Conservation (phyloP, 2,888 invertebrate genomes). For the Agapostemon virescens region DNA sequence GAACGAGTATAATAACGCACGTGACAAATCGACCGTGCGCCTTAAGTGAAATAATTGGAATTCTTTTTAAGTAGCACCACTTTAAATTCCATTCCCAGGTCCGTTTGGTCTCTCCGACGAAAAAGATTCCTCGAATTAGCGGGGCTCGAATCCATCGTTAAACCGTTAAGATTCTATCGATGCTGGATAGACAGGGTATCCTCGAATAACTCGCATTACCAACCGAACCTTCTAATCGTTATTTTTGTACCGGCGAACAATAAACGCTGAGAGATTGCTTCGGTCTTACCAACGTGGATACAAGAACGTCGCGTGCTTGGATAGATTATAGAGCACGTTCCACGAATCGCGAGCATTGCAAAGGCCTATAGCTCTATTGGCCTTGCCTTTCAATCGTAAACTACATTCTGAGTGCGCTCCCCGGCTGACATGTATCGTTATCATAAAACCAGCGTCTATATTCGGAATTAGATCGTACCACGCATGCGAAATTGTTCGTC, state of each 20-base stretch:
- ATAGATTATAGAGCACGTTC: constrained; percentile 36
- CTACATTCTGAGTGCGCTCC: constrained; percentile 25
- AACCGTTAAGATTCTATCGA: not conserved
- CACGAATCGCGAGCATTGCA: constrained; percentile 17
- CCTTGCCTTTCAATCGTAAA: constrained; percentile 45
- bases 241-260: not conserved
- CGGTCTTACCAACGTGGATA: not conserved
- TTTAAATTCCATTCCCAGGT: constrained; percentile 5
- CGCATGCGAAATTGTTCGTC: not conserved
- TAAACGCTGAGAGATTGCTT: not conserved
- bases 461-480: constrained; percentile 16
- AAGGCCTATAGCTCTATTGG: constrained; percentile 38
- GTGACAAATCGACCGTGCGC: not conserved
- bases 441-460: constrained; percentile 27
- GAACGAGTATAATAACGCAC: not conserved
- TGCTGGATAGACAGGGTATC: not conserved
- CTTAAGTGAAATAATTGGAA: not conserved
- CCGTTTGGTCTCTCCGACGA: too few species aligned
- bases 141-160: not conserved
- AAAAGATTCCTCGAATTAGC: constrained; percentile 9
- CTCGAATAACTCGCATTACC: not conserved
- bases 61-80: constrained; percentile 11
- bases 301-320: constrained; percentile 29
- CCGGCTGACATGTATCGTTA: constrained; percentile 30
- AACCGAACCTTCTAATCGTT: too few species aligned